Evolutionary conservation across 2,113 vertebrate genomes (phyloP).

Genomic region (Corythaixoides concolor): DNA sequence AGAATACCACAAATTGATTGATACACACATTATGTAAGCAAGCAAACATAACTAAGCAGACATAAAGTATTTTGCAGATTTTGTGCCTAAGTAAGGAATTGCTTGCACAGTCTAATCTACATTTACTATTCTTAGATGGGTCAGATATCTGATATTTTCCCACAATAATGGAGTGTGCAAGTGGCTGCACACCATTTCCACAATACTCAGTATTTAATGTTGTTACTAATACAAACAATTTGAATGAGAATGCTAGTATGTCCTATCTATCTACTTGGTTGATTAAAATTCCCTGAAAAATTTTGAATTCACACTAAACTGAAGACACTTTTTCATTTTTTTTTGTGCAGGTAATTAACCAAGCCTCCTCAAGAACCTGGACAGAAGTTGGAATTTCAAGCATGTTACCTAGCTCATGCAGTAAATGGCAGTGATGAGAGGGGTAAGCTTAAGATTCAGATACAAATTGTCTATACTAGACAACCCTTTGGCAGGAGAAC

Average conservation of each 20-base stretch:
- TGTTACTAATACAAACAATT: background rate
- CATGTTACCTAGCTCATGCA: background rate
- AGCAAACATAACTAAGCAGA: background rate
- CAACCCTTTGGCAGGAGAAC: accelerated
- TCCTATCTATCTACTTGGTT: background rate
- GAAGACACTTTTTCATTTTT: background rate
- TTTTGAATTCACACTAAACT: background rate
- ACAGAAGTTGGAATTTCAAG: background rate
- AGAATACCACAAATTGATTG: background rate
- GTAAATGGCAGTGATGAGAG: background rate
- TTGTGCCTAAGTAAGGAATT: background rate
- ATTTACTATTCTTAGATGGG: background rate
- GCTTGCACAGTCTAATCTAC: background rate
- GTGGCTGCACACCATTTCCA: background rate
- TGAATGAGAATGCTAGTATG: background rate
- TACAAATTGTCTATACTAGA: background rate
- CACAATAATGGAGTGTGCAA: background rate
- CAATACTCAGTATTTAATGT: background rate
- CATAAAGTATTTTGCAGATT: background rate
- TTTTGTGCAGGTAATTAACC: background rate
- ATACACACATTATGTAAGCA: background rate
- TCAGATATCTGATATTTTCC: background rate
- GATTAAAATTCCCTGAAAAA: background rate
- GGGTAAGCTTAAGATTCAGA: background rate
- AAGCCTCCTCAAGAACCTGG: background rate